Conservation (phyloP, 2,797 vertebrate genomes). For the Cyclura pinguis region DNA sequence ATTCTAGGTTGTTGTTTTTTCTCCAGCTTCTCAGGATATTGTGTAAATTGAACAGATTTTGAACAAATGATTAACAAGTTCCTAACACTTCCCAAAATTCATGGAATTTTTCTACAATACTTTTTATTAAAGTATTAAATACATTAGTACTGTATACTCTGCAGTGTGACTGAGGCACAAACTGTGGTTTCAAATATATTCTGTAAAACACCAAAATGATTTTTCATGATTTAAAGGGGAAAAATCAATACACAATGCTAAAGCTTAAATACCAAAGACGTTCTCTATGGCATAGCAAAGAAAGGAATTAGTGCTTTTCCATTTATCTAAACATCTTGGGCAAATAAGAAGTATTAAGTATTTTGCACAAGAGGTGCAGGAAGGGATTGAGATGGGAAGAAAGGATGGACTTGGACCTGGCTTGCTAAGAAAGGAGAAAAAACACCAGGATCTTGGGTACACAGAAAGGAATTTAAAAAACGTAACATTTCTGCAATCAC, state of each 20-base stretch:
- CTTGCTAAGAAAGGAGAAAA: slow-evolving; percentile 24
- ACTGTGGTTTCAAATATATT: not conserved
- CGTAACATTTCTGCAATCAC: not conserved
- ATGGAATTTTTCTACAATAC: not conserved
- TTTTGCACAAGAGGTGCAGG: too few species aligned
- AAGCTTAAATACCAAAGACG: not conserved
- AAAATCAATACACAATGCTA: not conserved
- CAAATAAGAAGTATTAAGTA: slow-evolving; percentile 15
- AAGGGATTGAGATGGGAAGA: too few species aligned
- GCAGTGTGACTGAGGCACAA: not conserved
- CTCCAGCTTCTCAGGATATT: not conserved
- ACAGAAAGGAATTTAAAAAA: not conserved
- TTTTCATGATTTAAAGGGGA: slow-evolving; percentile 18
- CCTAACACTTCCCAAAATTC: not conserved
- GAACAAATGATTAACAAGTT: not conserved
- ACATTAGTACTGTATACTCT: not conserved
- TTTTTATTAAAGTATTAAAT: not conserved
- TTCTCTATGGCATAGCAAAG: not conserved
- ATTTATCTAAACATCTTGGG: not conserved
- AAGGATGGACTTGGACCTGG: not conserved
- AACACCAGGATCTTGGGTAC: not conserved
- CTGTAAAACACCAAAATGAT: not conserved
- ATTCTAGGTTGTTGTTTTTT: slow-evolving; percentile 3
- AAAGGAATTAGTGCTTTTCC: not conserved
- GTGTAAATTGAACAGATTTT: slow-evolving; percentile 20